Percentiles rank a stretch among this genome's conserved stretches.
Evolutionary conservation across 1,140 invertebrate species (phyloP).

Genomic region (Camponotus vicinus): DNA sequence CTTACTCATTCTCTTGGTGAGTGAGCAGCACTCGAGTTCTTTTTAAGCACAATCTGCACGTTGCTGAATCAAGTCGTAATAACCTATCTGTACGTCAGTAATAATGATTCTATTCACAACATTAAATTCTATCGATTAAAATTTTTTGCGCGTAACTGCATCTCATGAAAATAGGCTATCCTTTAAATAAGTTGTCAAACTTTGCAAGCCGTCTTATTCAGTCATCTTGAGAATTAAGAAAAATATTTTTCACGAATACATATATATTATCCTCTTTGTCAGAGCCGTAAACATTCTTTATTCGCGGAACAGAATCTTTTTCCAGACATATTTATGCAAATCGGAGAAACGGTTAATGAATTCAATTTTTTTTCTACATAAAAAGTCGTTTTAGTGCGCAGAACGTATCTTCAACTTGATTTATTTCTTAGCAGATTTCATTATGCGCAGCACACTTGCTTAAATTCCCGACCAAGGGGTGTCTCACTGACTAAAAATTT

Average conservation of each 20-base stretch:
- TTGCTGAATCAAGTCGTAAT: slow-evolving; percentile 22
- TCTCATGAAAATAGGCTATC: neutral
- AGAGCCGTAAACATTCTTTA: neutral
- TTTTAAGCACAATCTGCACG: neutral
- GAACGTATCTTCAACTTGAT: neutral
- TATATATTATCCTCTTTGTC: neutral
- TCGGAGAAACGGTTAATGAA: neutral
- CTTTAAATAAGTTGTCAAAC: neutral
- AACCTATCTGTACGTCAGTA: neutral
- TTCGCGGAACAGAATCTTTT: neutral
- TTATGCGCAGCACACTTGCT: neutral
- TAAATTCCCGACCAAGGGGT: neutral
- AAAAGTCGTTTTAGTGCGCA: neutral
- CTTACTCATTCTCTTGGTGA: slow-evolving; percentile 8
- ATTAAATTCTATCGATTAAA: neutral
- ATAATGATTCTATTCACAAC: slow-evolving; percentile 43
- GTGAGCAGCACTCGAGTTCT: slow-evolving; percentile 27
- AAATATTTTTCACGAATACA: neutral
- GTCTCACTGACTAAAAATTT: too few species aligned
- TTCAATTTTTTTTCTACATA: neutral
- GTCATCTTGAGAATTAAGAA: neutral
- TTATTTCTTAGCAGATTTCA: neutral
- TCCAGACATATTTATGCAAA: neutral
- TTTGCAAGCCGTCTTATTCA: neutral
- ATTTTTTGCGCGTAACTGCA: neutral